Percentiles rank a stretch among this genome's conserved stretches.
Conservation (phyloP, 2,888 invertebrate genomes). For the Ganaspis brasiliensis region DNA sequence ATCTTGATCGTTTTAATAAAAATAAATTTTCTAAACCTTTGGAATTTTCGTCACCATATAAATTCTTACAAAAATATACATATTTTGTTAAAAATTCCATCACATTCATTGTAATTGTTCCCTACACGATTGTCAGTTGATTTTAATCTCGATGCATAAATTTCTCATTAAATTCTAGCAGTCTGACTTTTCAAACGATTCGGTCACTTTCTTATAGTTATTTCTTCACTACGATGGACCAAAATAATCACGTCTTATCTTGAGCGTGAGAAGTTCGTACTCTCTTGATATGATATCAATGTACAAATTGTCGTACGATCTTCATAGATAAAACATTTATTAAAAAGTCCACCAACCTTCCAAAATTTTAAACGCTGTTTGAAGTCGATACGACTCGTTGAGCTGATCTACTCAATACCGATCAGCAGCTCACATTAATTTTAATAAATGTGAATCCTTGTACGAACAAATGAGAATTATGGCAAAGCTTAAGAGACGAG, state of each 20-base stretch:
- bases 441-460: conserved; percentile 79
- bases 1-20: too few species aligned
- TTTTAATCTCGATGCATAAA: too few species aligned
- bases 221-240: not conserved
- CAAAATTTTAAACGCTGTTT: not conserved
- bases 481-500: conserved; percentile 71
- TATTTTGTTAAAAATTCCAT: too few species aligned
- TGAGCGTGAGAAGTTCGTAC: not conserved
- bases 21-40: too few species aligned
- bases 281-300: not conserved
- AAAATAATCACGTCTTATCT: conserved; percentile 12
- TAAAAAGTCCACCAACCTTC: conserved; percentile 3
- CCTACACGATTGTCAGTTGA: not conserved
- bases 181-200: conserved; percentile 30
- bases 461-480: conserved; percentile 70
- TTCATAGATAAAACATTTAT: not conserved
- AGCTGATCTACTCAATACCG: conserved; percentile 6
- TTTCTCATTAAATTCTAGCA: conserved; percentile 5
- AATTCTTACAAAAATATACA: too few species aligned
- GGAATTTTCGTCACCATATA: too few species aligned
- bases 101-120: not conserved
- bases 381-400: conserved; percentile 38
- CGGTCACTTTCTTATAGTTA: conserved; percentile 22
- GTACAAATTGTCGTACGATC: not conserved
- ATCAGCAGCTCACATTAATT: conserved; percentile 69